A percentile compares a stretch with the other conserved stretches of the same genome.
Conservation (phyloP, 2,797 vertebrate genomes). For the Pipistrellus nathusii region DNA sequence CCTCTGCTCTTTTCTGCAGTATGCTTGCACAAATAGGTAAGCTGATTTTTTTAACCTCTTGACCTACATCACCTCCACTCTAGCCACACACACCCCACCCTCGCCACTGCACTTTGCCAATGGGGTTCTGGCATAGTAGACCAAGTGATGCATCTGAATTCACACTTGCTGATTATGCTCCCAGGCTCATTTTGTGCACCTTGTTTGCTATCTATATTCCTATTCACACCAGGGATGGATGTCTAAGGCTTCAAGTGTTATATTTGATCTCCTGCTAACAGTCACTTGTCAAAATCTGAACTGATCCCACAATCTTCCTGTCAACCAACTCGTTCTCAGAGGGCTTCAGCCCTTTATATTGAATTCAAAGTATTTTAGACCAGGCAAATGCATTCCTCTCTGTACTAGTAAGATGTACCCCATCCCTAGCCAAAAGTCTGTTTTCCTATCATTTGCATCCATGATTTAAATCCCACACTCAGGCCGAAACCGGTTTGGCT, state of each 20-base stretch:
- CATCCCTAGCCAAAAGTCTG: not conserved
- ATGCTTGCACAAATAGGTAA: not conserved
- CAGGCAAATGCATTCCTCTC: not conserved
- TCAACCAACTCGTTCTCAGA: not conserved
- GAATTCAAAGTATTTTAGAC: not conserved
- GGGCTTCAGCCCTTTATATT: not conserved
- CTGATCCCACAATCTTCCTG: not conserved
- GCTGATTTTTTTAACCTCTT: not conserved
- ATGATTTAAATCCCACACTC: not conserved
- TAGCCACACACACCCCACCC: too few relatives aligned
- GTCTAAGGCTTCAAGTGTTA: slow-evolving; percentile 3
- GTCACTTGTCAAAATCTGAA: slow-evolving; percentile 25
- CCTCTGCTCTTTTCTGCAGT: not conserved
- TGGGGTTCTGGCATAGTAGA: not conserved
- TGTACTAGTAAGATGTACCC: not conserved
- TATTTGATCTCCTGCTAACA: not conserved
- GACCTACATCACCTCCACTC: not conserved
- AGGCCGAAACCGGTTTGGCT: not conserved
- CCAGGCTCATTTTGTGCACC: not conserved
- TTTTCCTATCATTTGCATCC: not conserved
- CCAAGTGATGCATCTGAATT: not conserved
- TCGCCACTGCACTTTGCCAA: not conserved
- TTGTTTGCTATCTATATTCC: not conserved
- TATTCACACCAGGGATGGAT: not conserved
- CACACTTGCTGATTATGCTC: not conserved